Evolutionary conservation across 2,888 invertebrate genomes (phyloP).

Genomic region (Ditula angustiorana): DNA sequence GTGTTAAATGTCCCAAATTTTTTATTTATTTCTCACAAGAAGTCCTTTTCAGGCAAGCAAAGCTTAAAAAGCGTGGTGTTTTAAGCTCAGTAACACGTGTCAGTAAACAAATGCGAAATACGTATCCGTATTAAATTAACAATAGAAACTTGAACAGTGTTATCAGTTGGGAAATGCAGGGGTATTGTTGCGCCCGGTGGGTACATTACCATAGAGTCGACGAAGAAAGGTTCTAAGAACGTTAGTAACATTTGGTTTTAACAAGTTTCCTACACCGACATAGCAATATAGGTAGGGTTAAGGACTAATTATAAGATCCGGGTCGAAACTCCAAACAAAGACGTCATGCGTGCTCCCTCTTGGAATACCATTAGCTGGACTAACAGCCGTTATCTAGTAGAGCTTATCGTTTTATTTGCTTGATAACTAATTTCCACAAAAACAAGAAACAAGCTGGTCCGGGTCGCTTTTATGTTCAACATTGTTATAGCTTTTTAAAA

Average conservation of each 20-base stretch:
- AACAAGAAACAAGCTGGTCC: background rate
- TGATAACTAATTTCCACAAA: conserved; percentile 11
- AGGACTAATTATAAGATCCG: conserved; percentile 7
- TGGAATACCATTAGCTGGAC: background rate
- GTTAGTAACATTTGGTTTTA: background rate
- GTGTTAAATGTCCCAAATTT: too few relatives aligned
- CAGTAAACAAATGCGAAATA: background rate
- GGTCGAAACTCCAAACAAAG: background rate
- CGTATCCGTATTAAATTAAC: background rate
- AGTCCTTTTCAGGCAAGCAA: too few relatives aligned
- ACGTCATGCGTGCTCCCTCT: background rate
- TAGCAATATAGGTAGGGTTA: background rate
- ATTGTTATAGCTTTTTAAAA: too few relatives aligned
- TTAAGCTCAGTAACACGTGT: background rate
- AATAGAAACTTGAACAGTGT: conserved; percentile 4
- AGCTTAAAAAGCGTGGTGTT: background rate
- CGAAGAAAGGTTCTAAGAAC: background rate
- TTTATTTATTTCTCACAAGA: too few relatives aligned
- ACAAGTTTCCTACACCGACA: background rate
- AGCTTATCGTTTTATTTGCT: conserved; percentile 13
- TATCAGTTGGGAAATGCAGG: background rate
- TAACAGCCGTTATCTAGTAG: background rate
- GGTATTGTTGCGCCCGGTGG: background rate
- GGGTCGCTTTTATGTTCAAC: background rate
- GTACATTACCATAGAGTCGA: background rate